These are phyloP conservation scores for Protonemura montana DNA, from an alignment of 2,888 invertebrate genomes.

Conservation along the genomic window DNA sequence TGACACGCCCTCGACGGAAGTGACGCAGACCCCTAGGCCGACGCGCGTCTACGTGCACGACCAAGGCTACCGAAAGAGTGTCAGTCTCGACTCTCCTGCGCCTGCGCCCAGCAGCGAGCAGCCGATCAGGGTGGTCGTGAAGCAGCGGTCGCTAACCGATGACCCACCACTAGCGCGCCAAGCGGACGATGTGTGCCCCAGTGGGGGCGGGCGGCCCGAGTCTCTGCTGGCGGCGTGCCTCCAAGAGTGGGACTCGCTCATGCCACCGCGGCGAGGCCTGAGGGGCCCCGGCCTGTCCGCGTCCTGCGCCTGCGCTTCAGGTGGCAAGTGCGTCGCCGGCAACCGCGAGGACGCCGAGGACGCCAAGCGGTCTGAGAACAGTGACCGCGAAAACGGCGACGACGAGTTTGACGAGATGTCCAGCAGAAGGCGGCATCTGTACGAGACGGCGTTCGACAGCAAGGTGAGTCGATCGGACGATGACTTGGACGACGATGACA, in stretches of 20 bases:
- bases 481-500: conserved; percentile 82
- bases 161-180: not conserved
- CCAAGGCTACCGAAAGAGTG: conserved; percentile 42
- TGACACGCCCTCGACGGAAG: conserved; percentile 71
- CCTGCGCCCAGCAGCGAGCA: too few species aligned
- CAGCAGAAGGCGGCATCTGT: conserved; percentile 75
- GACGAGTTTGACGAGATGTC: conserved; percentile 63
- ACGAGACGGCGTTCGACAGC: conserved; percentile 90
- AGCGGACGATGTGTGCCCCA: not conserved
- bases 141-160: not conserved
- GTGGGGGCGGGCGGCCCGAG: conserved; percentile 17
- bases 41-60: conserved; percentile 52
- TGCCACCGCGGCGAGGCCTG: conserved; percentile 77
- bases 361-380: conserved; percentile 43
- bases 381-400: conserved; percentile 57
- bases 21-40: conserved; percentile 62
- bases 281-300: conserved; percentile 42
- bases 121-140: not conserved
- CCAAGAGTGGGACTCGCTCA: conserved; percentile 60
- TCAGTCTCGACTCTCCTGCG: conserved; percentile 42
- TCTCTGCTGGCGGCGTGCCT: conserved; percentile 49
- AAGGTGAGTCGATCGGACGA: conserved; percentile 82
- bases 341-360: conserved; percentile 68
- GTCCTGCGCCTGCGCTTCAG: conserved; percentile 47
- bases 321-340: conserved; percentile 55